Base-by-base conservation (phyloP, 2,888 invertebrate genomes). In the Coelinius sp. region DNA sequence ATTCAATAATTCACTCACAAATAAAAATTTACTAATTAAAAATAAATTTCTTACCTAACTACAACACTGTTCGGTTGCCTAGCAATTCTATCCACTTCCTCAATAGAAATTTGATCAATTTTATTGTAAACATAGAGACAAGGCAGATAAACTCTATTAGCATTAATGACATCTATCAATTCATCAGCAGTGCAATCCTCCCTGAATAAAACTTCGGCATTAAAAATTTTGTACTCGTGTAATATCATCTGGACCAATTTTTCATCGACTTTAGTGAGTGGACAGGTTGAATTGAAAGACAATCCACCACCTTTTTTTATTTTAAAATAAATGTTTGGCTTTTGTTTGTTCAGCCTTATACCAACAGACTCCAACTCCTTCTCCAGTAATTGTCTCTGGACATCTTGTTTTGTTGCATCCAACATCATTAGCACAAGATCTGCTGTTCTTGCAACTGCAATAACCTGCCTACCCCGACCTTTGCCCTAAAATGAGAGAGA, bases 81-180 rank as follows among this genome's bases (percentile, higher is more conserved):
- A 2, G 99, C 99, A 88, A 99, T 93, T 84, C 96, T 91, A 89
- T 98, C 96, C 6, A 99, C 97, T 90, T 99, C 98, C 89, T 99
- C 99, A 78, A 99, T 97, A 65, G 98, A 97, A 83, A 99, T 97
- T 90, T 99, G 98, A 92, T 99, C 99, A 82, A 99, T 97, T 92
- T 99, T 99, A 89, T 99, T 99, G 90, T 99, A 99, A 69, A 99
- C 97, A 89, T 99, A 99, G 69, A 99, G 89, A 88, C 99, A 99
- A 68, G 98, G 97, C 85, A 99, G 91, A 89, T 99, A 98, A 71
- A 86, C 86, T 76, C 98, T 92, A 89, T 97, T 98, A 8, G 95
- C 98, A 65, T 96, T 94, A 79, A 99, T 97, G 67, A 99, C 98
- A 90, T 99, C 99, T 79, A 99, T 99, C 83, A 99, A 92, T 85